Base-by-base conservation (phyloP, 1,140 invertebrate species). In the Aphelenchoides besseyi region DNA sequence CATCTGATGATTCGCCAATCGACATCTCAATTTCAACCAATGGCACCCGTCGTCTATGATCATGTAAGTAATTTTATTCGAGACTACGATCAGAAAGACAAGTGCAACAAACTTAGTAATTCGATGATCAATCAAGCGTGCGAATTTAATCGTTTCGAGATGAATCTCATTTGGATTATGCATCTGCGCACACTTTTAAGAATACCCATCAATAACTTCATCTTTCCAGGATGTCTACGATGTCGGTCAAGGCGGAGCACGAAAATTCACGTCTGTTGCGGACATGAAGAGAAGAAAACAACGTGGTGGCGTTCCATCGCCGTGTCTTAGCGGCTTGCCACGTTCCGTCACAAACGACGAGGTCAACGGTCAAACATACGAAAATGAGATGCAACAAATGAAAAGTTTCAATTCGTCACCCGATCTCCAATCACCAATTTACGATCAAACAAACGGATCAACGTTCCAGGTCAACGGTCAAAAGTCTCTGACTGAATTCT, bases 211-310 rank as follows among this genome's bases (percentile, higher is more conserved):
- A 16, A 70, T 36, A 23, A 26, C 12, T n/a, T 66, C 36, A 16
- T 64, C 32, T 33, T 69, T 77, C 9, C 30, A 75, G 35, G 64
- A 82, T 30, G 18, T 59, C 62, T 57, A 30, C 16, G 12, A 29
- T n/a, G 37, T 64, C 37, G 33, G 36, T 26, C 53, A 63, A 5
- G 37, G 57, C 68, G 74, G 62, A 55, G 80, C 75, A 66, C 88
- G 90, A 78, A 92, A 95, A 29, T 95, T 95, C 86, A 91, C 92
- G 53, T 95, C 92, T 85, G 92, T 95, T 59, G 92, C 93, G 0
- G 92, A 95, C 86, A 95, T 95, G 93, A 95, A 95, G 86, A 88
- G 91, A 35, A 88, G 90, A 90, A 88, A 87, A 86, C 77, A 84
- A 55, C 74, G 67, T 55, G 28, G 36, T 26, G 74, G 74, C 67